Conservation (phyloP, 1,140 invertebrate species). For the Drosophila parvula region DNA sequence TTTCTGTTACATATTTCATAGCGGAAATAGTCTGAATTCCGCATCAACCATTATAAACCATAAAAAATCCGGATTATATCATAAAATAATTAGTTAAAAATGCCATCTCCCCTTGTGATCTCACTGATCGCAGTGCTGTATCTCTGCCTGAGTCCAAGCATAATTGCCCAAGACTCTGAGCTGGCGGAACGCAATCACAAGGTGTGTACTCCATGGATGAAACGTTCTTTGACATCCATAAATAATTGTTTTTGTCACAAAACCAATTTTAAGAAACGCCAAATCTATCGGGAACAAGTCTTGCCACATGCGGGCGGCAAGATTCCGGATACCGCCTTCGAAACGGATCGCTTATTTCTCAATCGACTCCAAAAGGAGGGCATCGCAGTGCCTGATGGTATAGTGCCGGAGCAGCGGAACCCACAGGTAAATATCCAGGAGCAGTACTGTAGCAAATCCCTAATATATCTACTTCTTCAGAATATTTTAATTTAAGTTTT, state of each 20-base stretch:
- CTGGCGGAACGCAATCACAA: slow-evolving; percentile 65
- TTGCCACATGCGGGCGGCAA: slow-evolving; percentile 87
- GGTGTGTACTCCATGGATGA: slow-evolving; percentile 54
- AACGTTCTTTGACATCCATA: slow-evolving; percentile 19
- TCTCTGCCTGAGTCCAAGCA: slow-evolving; percentile 42
- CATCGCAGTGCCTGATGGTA: slow-evolving; percentile 86
- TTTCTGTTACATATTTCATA: slow-evolving; percentile 33
- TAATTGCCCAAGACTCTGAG: slow-evolving; percentile 44
- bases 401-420: slow-evolving; percentile 85
- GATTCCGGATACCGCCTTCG: slow-evolving; percentile 88
- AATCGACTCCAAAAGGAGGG: slow-evolving; percentile 88
- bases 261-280: slow-evolving; percentile 85
- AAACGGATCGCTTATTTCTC: slow-evolving; percentile 86
- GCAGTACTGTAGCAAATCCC: not conserved
- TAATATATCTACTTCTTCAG: not conserved
- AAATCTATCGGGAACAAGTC: slow-evolving; percentile 88
- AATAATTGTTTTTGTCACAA: slow-evolving; percentile 46
- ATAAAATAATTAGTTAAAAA: slow-evolving; percentile 31
- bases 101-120: slow-evolving; percentile 47
- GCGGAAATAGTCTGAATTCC: slow-evolving; percentile 46
- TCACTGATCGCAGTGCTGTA: slow-evolving; percentile 38
- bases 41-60: slow-evolving; percentile 14
- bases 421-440: slow-evolving; percentile 65
- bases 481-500: too few species aligned
- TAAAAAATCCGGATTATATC: not conserved